phyloP scores from a whole-genome alignment of 2,888 invertebrate genomes.

The Andrena marginata region DNA sequence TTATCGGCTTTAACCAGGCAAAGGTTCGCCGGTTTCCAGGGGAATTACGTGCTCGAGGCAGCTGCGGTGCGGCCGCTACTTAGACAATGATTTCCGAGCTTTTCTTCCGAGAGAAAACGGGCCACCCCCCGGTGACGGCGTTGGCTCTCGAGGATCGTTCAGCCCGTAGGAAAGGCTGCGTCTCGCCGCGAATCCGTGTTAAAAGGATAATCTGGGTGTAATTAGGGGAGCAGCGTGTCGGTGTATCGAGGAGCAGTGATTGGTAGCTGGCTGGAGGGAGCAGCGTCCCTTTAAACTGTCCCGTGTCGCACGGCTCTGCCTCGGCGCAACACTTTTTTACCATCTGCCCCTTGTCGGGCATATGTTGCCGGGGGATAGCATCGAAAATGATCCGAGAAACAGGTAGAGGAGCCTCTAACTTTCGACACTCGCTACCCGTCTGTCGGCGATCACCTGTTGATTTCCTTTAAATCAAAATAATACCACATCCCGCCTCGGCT shows the following conservation, averaged over 20 bases:
- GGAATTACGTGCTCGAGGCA: slow-evolving; percentile 2
- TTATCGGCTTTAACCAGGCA: neutral
- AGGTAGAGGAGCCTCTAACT: slow-evolving; percentile 63
- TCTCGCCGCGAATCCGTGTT: neutral
- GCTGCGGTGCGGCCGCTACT: neutral
- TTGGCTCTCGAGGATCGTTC: neutral
- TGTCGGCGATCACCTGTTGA: slow-evolving; percentile 81
- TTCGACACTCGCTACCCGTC: slow-evolving; percentile 79
- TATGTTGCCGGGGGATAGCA: slow-evolving; percentile 76
- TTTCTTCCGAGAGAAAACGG: neutral
- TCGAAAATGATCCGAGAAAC: slow-evolving; percentile 74
- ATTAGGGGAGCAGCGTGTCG: slow-evolving; percentile 22
- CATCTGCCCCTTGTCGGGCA: slow-evolving; percentile 79
- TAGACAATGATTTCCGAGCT: neutral
- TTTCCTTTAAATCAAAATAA: slow-evolving; percentile 79
- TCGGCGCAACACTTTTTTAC: slow-evolving; percentile 71
- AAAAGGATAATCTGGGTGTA: neutral
- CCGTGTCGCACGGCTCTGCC: slow-evolving; percentile 60
- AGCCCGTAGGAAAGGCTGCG: neutral
- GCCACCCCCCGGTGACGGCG: neutral
- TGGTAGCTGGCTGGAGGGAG: slow-evolving; percentile 13
- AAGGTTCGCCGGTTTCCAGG: neutral
- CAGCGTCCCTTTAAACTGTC: slow-evolving; percentile 63
- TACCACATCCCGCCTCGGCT: slow-evolving; percentile 67
- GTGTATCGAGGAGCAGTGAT: slow-evolving; percentile 31